These are phyloP conservation scores for Orius insidiosus DNA, from an alignment of 1,140 invertebrate species.

Conservation along the genomic window DNA sequence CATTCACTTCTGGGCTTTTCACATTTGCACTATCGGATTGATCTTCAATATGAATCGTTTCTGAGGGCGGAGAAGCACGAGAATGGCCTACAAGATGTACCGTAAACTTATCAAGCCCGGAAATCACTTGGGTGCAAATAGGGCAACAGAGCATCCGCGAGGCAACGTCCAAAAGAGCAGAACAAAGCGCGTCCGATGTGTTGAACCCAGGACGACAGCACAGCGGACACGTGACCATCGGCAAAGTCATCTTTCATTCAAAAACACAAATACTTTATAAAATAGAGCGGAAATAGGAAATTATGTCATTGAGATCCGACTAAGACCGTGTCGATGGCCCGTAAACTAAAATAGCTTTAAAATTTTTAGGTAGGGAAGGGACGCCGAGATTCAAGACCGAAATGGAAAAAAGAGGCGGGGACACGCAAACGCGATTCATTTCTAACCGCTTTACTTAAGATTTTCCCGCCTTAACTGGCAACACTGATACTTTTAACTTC, in stretches of 20 bases:
- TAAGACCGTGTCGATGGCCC: no score
- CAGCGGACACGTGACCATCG: conserved; percentile 38
- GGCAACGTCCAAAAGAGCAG: conserved; percentile 51
- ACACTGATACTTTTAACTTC: no score
- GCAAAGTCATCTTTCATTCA: conserved; percentile 12
- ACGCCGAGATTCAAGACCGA: no score
- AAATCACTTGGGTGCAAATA: conserved; percentile 51
- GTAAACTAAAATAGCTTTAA: no score
- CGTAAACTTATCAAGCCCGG: conserved; percentile 66
- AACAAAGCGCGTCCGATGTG: conserved; percentile 45
- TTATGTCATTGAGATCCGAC: no score
- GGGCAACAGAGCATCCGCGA: conserved; percentile 55
- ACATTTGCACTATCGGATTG: conserved; percentile 1
- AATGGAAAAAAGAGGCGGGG: no score
- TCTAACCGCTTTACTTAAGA: no score
- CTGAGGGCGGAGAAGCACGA: no score
- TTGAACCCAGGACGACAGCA: conserved; percentile 53
- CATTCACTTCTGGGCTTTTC: not conserved
- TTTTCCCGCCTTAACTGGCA: no score
- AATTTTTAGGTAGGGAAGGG: no score
- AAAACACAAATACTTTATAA: not conserved
- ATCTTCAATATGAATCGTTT: not conserved
- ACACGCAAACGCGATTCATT: no score
- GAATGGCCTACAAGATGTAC: conserved; percentile 65
- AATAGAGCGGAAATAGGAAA: no score